These are phyloP conservation scores for Amphiprion ocellaris DNA, from an alignment of 2,113 vertebrate genomes.

Conservation along the genomic window DNA sequence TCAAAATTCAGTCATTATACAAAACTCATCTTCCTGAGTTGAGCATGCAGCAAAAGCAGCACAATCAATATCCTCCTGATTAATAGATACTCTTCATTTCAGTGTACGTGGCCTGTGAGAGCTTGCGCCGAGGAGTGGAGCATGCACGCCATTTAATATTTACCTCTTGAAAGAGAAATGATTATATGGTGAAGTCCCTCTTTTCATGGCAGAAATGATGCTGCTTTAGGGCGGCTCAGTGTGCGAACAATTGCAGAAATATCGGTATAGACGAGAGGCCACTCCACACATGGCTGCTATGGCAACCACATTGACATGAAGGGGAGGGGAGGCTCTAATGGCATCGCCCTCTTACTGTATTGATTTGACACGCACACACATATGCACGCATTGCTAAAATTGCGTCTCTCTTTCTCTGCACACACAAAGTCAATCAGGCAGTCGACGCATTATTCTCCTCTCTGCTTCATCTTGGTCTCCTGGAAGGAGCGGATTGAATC, in stretches of 20 bases:
- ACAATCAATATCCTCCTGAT: slow-evolving; percentile 27
- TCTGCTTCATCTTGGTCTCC: slow-evolving; percentile 42
- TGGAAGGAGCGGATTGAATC: slow-evolving; percentile 55
- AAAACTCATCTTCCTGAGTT: neutral
- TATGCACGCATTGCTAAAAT: neutral
- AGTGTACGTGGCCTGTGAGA: neutral
- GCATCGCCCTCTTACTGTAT: slow-evolving; percentile 73
- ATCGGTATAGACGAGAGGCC: slow-evolving; percentile 58
- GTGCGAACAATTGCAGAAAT: slow-evolving; percentile 44
- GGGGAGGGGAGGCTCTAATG: slow-evolving; percentile 61
- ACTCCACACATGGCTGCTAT: slow-evolving; percentile 71
- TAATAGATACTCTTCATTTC: slow-evolving; percentile 6
- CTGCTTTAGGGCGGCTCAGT: slow-evolving; percentile 16
- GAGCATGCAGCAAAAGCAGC: slow-evolving; percentile 10
- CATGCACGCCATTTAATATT: slow-evolving; percentile 1
- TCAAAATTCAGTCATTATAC: neutral
- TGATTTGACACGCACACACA: slow-evolving; percentile 66
- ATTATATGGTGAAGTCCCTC: neutral
- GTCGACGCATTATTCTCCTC: slow-evolving; percentile 29
- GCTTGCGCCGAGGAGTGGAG: neutral
- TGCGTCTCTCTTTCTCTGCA: neutral
- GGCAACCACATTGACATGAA: slow-evolving; percentile 74
- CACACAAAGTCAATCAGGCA: slow-evolving; percentile 30
- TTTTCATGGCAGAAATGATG: slow-evolving; percentile 26
- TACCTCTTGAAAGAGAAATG: slow-evolving; percentile 1